Evolutionary conservation across 2,888 invertebrate genomes (phyloP), one percentile per base, ranked within the genome.

Genomic region (Cerceris rybyensis): DNA sequence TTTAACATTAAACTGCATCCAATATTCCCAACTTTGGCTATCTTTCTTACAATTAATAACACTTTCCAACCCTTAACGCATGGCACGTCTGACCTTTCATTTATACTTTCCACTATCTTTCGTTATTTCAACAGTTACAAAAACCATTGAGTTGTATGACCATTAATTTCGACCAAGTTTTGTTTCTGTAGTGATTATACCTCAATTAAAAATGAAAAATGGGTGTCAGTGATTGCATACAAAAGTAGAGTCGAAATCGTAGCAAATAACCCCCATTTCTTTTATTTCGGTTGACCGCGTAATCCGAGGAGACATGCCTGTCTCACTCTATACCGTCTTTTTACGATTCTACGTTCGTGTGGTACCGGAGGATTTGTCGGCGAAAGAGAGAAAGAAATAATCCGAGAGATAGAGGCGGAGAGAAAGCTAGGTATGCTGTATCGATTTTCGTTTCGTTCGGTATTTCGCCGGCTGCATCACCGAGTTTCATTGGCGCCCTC

Each of bases 401-500:
- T 9, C 14, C 49, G 58, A n/a, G n/a, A 57, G 41, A 39, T 7
- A 61, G 55, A 54, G 9, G 43, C 13, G 55, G 73, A 54, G 73
- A 65, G 66, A 46, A 72, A 66, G 69, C 72, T 49, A 59, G 61
- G 39, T 65, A 17, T 59, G 73, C 80, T 64, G 71, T 86, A 86
- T 86, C 86, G 87, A 86, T 86, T 86, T 86, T 86, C 87, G 73
- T 86, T 87, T 80, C 80, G 76, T 78, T 80, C 64, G 75, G 72
- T 78, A 82, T 86, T 86, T 87, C 80, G 70, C 54, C 75, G 65
- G 75, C 68, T 72, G 71, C 77, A 78, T 82, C 77, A 72, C 63
- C 71, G 75, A 86, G 81, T 83, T 81, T 81, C 85, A 75, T 80
- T 58, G 70, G 68, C 55, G 75, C 58, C 67, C 76, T 64, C 78